Conservation (phyloP, 1,140 invertebrate genomes). For the Chionoecetes opilio region DNA sequence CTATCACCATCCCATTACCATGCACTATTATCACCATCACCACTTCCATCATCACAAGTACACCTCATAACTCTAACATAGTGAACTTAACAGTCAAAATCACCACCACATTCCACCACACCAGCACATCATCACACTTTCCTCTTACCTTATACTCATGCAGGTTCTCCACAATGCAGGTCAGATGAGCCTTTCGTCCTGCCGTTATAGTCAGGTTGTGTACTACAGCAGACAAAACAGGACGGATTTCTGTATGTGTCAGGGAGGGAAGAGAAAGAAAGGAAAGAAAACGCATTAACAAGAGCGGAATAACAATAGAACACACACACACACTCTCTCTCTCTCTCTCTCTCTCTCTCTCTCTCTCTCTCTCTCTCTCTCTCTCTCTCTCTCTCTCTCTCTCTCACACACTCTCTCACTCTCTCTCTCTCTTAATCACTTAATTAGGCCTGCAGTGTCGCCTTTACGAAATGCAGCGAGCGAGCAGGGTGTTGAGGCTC, state of each 20-base stretch:
- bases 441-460: background rate
- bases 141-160: background rate
- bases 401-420: no score
- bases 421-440: background rate
- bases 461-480: background rate
- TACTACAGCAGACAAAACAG: background rate
- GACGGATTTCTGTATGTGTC: slow-evolving; percentile 3
- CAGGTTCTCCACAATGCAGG: background rate
- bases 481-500: no score
- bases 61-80: background rate
- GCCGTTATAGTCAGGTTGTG: background rate
- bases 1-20: background rate
- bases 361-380: no score
- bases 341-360: slow-evolving; percentile 10
- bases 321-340: background rate
- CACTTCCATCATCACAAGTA: background rate
- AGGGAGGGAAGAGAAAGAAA: background rate
- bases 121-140: background rate
- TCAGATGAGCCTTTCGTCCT: background rate
- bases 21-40: background rate
- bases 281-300: background rate
- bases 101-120: background rate
- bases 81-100: background rate
- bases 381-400: no score
- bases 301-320: background rate